Evolutionary conservation across 2,888 invertebrate genomes (phyloP), one percentile per base, ranked within the genome.

Genomic region (Aleiodes alternator): DNA sequence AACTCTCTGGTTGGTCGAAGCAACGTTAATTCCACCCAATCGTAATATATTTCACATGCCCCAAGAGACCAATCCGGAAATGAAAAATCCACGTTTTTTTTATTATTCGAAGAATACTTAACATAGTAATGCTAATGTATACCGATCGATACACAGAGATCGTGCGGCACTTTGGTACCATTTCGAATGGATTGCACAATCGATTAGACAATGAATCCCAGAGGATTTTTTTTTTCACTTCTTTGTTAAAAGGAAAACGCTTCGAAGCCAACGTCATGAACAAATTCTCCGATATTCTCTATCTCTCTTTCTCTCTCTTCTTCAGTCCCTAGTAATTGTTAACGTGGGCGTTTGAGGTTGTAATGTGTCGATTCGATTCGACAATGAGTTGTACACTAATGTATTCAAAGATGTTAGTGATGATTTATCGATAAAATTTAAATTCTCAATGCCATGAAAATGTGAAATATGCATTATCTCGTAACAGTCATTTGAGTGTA

Each of bases 161-260:
- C 68, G 68, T 53, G 53, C 59, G 29, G 55, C 16, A 31, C 53
- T 72, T 73, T 74, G 69, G 71, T 73, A 76, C 57, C 23, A 16
- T 72, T 77, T 76, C 38, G 48, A 75, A 74, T 70, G 51, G 59
- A 76, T 78, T 79, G 76, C 70, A 38, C 74, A 77, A 77, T 75
- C 55, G 55, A 76, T 71, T 72, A 73, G 43, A 79, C 51, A 76
- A 79, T 77, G 59, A 69, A 73, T 69, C n/a, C n/a, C 7, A 6
- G 7, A n/a, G n/a, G 12, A 23, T 57, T 12, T 57, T 8, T 12
- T 29, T 29, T 31, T 12, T 16, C 16, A 4, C 11, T 0, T 8
- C 57, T n/a, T 31, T 31, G 57, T 12, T 14, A 12, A 31, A 31
- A 29, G 48, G 29, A 68, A 34, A 34, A 51, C 50, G 64, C 34